A percentile compares a stretch with the other conserved stretches of the same genome.
phyloP scores from a whole-genome alignment of 2,888 invertebrate species.

The Lypha dubia region DNA sequence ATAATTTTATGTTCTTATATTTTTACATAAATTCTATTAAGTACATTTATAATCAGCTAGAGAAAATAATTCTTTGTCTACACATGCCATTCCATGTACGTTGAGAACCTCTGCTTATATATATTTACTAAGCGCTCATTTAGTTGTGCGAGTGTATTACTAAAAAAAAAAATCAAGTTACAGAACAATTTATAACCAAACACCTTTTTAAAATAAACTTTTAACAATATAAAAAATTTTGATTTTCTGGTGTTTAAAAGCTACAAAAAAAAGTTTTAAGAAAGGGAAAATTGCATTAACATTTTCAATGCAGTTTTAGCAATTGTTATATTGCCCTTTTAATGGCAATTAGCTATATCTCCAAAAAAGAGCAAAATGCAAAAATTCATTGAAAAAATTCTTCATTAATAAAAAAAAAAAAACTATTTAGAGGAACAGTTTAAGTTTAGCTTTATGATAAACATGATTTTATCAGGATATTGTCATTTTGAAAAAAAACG shows the following conservation, averaged over 20 bases:
- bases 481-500: too few relatives aligned
- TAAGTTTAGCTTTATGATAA: too few relatives aligned
- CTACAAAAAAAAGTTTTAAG: neutral
- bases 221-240: constrained; percentile 11
- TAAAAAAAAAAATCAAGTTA: constrained; percentile 18
- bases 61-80: too few relatives aligned
- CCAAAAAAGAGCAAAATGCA: too few relatives aligned
- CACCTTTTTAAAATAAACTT: constrained; percentile 49
- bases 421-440: too few relatives aligned
- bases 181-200: constrained; percentile 53
- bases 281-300: constrained; percentile 8
- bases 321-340: neutral
- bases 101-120: constrained; percentile 27
- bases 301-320: neutral
- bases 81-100: neutral
- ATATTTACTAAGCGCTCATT: neutral
- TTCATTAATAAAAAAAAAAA: too few relatives aligned
- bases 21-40: too few relatives aligned
- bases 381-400: too few relatives aligned
- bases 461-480: too few relatives aligned
- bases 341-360: too few relatives aligned
- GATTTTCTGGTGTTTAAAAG: constrained; percentile 1
- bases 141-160: constrained; percentile 10
- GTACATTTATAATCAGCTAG: too few relatives aligned
- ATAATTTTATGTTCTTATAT: too few relatives aligned